Evolutionary conservation across 2,113 vertebrate species (phyloP).

Genomic region (Phylloscopus trochilus): DNA sequence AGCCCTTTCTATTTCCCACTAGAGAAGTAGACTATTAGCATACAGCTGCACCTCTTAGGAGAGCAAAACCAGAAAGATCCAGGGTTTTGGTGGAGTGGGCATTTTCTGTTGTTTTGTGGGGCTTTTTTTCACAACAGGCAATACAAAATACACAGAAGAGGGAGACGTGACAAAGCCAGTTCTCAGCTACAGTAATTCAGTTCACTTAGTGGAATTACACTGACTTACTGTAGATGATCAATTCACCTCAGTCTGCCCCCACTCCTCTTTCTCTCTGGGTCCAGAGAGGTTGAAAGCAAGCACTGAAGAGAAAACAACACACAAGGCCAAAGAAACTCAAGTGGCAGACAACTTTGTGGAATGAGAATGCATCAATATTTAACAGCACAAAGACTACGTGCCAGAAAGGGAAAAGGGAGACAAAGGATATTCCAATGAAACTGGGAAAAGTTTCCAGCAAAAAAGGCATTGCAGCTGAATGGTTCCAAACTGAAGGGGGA

Average conservation of each 20-base stretch:
- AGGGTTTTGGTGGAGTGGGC: neutral
- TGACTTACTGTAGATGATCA: neutral
- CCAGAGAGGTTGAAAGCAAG: neutral
- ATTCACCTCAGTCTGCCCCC: neutral
- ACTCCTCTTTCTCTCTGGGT: neutral
- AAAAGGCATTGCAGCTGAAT: neutral
- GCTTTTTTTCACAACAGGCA: neutral
- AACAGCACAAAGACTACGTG: neutral
- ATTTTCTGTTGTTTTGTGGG: neutral
- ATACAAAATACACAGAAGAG: neutral
- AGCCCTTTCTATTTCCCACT: neutral
- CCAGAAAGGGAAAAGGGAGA: neutral
- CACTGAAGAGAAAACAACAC: neutral
- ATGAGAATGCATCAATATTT: neutral
- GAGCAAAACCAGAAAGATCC: neutral
- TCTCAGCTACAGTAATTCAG: slow-evolving; percentile 2
- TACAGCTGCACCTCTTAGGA: slow-evolving; percentile 42
- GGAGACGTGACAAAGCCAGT: neutral
- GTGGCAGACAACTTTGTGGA: neutral
- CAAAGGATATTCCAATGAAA: neutral
- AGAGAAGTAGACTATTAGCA: slow-evolving; percentile 41
- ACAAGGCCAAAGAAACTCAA: neutral
- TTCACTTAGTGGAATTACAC: neutral
- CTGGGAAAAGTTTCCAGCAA: neutral
- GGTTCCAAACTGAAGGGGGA: neutral